Conservation (phyloP, 2,888 invertebrate genomes). For the Malacosoma neustria region DNA sequence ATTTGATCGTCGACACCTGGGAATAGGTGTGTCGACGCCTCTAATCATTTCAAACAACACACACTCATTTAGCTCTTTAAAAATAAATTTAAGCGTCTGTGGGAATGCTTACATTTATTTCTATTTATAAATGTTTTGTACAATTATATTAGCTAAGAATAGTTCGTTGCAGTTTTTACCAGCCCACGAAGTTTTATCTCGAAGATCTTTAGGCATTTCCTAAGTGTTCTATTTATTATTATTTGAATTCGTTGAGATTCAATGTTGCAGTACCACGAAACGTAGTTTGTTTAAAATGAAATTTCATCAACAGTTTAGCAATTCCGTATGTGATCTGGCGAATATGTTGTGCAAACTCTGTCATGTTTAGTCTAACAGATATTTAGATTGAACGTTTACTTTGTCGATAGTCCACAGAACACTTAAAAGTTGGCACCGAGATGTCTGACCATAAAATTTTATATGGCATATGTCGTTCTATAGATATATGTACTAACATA, state of each 20-base stretch:
- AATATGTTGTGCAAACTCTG: slow-evolving; percentile 20
- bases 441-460: slow-evolving; percentile 30
- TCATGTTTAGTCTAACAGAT: slow-evolving; percentile 28
- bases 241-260: no score
- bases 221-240: no score
- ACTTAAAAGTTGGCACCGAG: slow-evolving; percentile 25
- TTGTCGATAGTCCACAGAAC: slow-evolving; percentile 28
- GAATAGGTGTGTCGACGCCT: slow-evolving; percentile 26
- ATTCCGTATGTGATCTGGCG: no score
- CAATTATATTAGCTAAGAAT: background rate
- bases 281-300: no score
- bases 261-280: no score
- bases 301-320: no score
- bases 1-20: slow-evolving; percentile 45
- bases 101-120: background rate
- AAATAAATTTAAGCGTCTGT: slow-evolving; percentile 1
- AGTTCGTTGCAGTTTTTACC: background rate
- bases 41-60: slow-evolving; percentile 20
- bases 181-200: background rate
- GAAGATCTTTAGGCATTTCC: background rate
- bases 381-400: slow-evolving; percentile 27
- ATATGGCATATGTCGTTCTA: no score
- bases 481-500: slow-evolving; percentile 17
- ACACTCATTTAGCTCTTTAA: slow-evolving; percentile 17
- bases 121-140: background rate